phyloP scores from a whole-genome alignment of 2,113 vertebrate genomes.

The Thamnaconus septentrionalis region DNA sequence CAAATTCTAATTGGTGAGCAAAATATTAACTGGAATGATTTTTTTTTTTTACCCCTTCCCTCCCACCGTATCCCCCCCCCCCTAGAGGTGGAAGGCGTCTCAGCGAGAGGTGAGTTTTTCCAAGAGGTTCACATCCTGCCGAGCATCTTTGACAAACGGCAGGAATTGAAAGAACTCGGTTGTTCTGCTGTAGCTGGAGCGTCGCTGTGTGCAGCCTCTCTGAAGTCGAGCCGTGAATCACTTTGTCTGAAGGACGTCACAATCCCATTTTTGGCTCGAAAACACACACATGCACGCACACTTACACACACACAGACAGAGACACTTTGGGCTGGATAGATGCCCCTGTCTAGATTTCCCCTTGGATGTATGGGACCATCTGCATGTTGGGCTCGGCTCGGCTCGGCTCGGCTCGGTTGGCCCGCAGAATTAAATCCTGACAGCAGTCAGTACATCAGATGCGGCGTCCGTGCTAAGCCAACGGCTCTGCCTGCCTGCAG shows the following conservation, averaged over 20 bases:
- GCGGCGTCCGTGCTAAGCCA: constrained; percentile 29
- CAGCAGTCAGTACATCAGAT: constrained; percentile 48
- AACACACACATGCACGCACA: constrained; percentile 10
- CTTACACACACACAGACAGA: not conserved
- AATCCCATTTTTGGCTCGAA: constrained; percentile 17
- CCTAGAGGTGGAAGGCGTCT: too few relatives aligned
- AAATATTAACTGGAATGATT: too few relatives aligned
- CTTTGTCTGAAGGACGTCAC: constrained; percentile 2
- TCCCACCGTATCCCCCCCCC: too few relatives aligned
- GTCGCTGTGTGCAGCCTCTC: not conserved
- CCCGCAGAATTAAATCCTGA: constrained; percentile 47
- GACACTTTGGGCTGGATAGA: constrained; percentile 18
- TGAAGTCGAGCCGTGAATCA: constrained; percentile 32
- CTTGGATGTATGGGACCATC: constrained; percentile 50
- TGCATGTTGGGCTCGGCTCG: constrained; percentile 41
- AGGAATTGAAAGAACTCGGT: too few relatives aligned
- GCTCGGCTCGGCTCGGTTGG: constrained; percentile 38
- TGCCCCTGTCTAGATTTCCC: constrained; percentile 56
- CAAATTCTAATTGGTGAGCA: not conserved
- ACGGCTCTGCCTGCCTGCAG: constrained; percentile 5
- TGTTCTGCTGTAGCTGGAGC: not conserved
- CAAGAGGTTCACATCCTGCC: too few relatives aligned
- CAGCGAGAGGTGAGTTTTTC: too few relatives aligned
- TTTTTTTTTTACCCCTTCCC: too few relatives aligned
- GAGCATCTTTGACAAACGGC: too few relatives aligned